Evolutionary conservation across 2,888 invertebrate species (phyloP), one percentile per base, ranked within the genome.

Genomic region (Acrobeloides nanus): DNA sequence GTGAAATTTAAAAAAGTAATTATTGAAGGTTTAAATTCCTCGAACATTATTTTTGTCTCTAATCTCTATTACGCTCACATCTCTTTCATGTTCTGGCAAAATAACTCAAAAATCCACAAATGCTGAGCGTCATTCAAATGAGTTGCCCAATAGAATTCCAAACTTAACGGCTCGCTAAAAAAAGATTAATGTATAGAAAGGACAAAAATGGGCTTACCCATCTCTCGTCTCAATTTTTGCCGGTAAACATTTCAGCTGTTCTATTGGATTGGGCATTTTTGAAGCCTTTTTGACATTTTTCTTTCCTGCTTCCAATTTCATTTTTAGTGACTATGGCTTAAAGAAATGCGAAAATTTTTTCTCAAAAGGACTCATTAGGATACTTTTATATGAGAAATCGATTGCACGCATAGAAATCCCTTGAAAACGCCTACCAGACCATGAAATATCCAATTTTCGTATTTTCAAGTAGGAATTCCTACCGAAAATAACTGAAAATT

Each of bases 111-210:
- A 2, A 55, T 51, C 70, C 70, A 70, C 8, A 57, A 52, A 17
- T 48, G 37, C 17, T 51, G 48, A n/a, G 55, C 59, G 7, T 55
- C 53, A 18, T 35, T 34, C 25, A 70, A 31, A 50, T 66, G 61
- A 2, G 70, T 70, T 6, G 62, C 65, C 70, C 70, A 70, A 18
- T 41, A 40, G 25, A 51, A 62, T 18, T 53, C 49, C 25, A 65
- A 53, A 2, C 26, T 52, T 8, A 67, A 40, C 7, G 37, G 33
- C 31, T 65, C 64, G 8, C 69, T 69, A 42, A 46, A 68, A 23
- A 6, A 6, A 38, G 12, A 24, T 29, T 48, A 37, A 23, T 21
- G 15, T 25, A 18, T 15, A n/a, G 1, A 17, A 18, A 46, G 31
- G 20, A 1, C 17, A 15, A 40, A 10, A 25, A 20, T 6, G 17